These are phyloP conservation scores for Xestia xanthographa DNA, from an alignment of 2,888 invertebrate genomes.

Conservation along the genomic window DNA sequence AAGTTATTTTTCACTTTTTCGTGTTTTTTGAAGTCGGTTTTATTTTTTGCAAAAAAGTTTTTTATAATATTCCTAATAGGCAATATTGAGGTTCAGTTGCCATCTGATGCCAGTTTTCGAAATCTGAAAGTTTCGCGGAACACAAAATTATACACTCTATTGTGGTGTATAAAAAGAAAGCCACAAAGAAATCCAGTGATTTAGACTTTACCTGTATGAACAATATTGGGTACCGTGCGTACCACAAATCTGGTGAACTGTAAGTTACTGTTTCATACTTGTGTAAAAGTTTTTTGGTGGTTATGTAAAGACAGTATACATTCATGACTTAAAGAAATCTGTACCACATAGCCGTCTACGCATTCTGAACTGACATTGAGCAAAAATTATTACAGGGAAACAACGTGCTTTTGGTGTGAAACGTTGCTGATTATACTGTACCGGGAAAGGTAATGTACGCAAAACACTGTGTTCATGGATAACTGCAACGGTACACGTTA, in stretches of 20 bases:
- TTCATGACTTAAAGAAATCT: background rate
- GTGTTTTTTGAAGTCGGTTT: no score
- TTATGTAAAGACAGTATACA: background rate
- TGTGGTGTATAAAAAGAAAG: constrained; percentile 2
- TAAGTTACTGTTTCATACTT: background rate
- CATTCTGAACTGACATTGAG: background rate
- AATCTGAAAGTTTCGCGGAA: background rate
- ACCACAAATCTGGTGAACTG: background rate
- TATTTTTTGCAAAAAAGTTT: no score
- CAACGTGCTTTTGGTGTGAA: background rate
- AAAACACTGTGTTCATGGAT: background rate
- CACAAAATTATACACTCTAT: background rate
- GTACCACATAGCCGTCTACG: background rate
- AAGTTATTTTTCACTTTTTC: no score
- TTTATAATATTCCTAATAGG: background rate
- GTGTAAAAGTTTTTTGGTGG: background rate
- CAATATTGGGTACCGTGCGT: constrained; percentile 2
- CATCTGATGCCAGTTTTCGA: background rate
- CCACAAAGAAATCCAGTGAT: background rate
- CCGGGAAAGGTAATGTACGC: background rate
- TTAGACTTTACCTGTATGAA: background rate
- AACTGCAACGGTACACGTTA: background rate
- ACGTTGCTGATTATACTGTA: background rate
- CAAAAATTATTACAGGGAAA: background rate
- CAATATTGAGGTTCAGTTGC: background rate